A percentile compares a stretch with the other conserved stretches of the same genome.
Evolutionary conservation across 2,113 vertebrate species (phyloP).

Genomic region (Xiphophorus couchianus): DNA sequence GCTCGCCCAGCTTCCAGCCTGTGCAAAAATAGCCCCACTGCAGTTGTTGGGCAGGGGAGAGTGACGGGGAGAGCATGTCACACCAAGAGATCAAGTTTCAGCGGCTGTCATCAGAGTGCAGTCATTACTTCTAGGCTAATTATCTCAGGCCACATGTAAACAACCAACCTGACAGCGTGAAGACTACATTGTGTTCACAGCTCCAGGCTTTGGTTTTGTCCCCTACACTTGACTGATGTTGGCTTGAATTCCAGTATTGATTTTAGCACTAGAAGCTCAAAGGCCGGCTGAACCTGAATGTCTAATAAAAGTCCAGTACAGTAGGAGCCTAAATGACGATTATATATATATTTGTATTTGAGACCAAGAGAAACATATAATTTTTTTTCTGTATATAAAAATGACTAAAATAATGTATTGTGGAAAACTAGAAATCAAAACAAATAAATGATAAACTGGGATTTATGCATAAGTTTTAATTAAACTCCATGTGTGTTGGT

Average conservation of each 20-base stretch:
- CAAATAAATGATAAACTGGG: no score
- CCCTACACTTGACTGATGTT: slow-evolving; percentile 31
- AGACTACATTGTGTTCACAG: slow-evolving; percentile 68
- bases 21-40: slow-evolving; percentile 76
- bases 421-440: no score
- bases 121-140: slow-evolving; percentile 85
- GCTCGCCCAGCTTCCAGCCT: slow-evolving; percentile 68
- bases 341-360: no score
- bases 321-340: background rate
- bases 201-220: slow-evolving; percentile 35
- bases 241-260: background rate
- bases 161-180: slow-evolving; percentile 75
- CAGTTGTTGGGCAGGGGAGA: slow-evolving; percentile 82
- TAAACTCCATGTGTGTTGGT: no score
- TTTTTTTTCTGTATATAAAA: no score
- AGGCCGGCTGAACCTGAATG: background rate
- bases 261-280: background rate
- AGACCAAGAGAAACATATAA: no score
- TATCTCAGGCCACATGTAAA: slow-evolving; percentile 79
- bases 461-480: no score
- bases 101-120: slow-evolving; percentile 82
- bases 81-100: slow-evolving; percentile 72
- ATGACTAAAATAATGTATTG: no score
- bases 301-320: background rate
- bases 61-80: slow-evolving; percentile 78